Conservation (phyloP, 1,140 invertebrate species). For the Pseudomyrmex pallidus region DNA sequence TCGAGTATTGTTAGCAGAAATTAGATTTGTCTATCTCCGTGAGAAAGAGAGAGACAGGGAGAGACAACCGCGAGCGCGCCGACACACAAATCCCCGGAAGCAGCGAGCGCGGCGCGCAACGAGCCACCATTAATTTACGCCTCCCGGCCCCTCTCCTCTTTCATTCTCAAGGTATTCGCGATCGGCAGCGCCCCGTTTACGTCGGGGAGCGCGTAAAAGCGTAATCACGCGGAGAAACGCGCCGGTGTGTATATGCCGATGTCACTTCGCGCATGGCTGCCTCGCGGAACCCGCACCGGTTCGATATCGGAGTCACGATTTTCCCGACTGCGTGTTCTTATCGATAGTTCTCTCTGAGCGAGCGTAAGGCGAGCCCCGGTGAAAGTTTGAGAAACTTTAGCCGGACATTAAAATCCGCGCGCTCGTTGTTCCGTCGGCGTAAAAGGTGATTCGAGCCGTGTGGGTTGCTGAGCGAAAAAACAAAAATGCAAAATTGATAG, state of each 20-base stretch:
- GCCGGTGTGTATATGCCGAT: conserved; percentile 50
- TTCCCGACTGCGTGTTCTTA: conserved; percentile 75
- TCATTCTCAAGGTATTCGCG: conserved; percentile 12
- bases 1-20: conserved; percentile 23
- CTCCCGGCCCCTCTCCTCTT: neutral
- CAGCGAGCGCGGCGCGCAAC: conserved; percentile 1
- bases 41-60: too few relatives aligned
- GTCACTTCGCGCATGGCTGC: conserved; percentile 80
- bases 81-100: conserved; percentile 31
- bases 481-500: conserved; percentile 52
- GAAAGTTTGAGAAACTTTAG: conserved; percentile 80
- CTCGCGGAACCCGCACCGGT: conserved; percentile 59
- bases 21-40: neutral
- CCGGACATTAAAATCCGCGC: conserved; percentile 64
- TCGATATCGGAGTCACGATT: conserved; percentile 69
- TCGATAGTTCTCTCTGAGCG: conserved; percentile 59
- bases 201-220: neutral
- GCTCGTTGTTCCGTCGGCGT: conserved; percentile 43
- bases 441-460: conserved; percentile 28
- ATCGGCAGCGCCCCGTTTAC: conserved; percentile 4
- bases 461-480: conserved; percentile 4
- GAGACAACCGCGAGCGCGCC: neutral
- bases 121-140: conserved; percentile 43
- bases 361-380: conserved; percentile 73
- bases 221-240: conserved; percentile 66